Evolutionary conservation across 37 sponge, comb jelly and placozoan genomes (phyloP).

Genomic region (Dysidea cf. avara): DNA sequence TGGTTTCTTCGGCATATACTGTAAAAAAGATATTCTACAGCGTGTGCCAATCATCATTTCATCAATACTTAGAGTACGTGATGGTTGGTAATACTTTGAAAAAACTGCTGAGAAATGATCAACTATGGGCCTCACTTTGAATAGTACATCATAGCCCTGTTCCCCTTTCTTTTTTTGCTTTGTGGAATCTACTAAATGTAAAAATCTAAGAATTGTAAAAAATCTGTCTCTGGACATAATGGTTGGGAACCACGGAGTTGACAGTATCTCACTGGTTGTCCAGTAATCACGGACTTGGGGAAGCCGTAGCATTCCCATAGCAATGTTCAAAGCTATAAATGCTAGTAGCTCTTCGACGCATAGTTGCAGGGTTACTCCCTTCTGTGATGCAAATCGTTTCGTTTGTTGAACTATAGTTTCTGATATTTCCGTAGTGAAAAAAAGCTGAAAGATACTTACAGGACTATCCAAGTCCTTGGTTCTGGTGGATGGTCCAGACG

Average conservation of each 20-base stretch:
- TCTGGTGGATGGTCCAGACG: neutral
- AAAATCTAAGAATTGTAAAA: neutral
- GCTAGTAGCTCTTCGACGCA: neutral
- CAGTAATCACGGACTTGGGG: slow-evolving; percentile 9
- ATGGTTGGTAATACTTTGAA: neutral
- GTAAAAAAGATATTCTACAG: neutral
- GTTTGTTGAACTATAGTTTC: neutral
- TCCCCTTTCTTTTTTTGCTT: slow-evolving; percentile 1
- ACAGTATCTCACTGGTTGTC: neutral
- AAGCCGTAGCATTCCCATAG: slow-evolving; percentile 2
- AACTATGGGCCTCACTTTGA: neutral
- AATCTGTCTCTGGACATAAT: slow-evolving; percentile 8
- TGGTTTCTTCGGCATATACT: neutral
- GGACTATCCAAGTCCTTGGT: neutral
- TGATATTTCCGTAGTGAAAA: neutral
- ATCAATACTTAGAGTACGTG: neutral
- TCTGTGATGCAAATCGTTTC: neutral
- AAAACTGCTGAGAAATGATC: slow-evolving; percentile 7
- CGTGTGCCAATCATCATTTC: neutral
- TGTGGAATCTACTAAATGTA: slow-evolving; percentile 3
- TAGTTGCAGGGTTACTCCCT: neutral
- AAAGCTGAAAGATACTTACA: neutral
- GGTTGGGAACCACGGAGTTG: slow-evolving; percentile 2
- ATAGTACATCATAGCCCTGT: neutral
- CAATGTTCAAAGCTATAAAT: slow-evolving; percentile 5